Conservation (phyloP, 2,113 vertebrate genomes). For the Puma concolor region DNA sequence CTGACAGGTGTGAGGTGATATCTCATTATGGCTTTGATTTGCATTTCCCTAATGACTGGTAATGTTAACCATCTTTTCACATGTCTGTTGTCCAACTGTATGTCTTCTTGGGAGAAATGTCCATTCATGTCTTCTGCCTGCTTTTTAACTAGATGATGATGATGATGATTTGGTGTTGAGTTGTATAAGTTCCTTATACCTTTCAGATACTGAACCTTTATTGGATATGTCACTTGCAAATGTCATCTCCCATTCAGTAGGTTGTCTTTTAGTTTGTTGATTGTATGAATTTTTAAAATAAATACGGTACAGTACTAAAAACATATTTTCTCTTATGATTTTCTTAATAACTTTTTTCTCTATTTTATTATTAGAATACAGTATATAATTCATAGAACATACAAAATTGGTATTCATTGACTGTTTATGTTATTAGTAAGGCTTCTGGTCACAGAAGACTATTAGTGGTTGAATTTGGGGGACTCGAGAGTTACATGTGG, state of each 20-base stretch:
- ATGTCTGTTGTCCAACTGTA: not conserved
- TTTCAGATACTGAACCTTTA: not conserved
- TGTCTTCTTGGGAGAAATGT: not conserved
- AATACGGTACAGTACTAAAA: not conserved
- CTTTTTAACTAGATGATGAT: not conserved
- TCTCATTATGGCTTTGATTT: not conserved
- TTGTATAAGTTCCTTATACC: not conserved
- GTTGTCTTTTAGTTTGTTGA: not conserved
- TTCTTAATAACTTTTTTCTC: not conserved
- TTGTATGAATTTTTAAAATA: not conserved
- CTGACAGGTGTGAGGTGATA: not conserved
- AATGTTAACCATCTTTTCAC: not conserved
- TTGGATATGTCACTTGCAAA: not conserved
- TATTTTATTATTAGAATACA: not conserved
- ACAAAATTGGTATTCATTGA: not conserved
- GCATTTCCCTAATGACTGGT: not conserved
- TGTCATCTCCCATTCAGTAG: not conserved
- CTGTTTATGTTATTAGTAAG: not conserved
- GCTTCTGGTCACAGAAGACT: not conserved
- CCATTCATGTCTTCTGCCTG: not conserved
- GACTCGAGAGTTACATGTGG: not conserved
- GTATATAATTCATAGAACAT: not conserved
- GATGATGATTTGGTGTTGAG: not conserved
- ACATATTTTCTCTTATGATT: not conserved
- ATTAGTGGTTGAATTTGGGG: not conserved